Evolutionary conservation across 2,888 invertebrate genomes (phyloP).

Genomic region (Osedax frankpressi): DNA sequence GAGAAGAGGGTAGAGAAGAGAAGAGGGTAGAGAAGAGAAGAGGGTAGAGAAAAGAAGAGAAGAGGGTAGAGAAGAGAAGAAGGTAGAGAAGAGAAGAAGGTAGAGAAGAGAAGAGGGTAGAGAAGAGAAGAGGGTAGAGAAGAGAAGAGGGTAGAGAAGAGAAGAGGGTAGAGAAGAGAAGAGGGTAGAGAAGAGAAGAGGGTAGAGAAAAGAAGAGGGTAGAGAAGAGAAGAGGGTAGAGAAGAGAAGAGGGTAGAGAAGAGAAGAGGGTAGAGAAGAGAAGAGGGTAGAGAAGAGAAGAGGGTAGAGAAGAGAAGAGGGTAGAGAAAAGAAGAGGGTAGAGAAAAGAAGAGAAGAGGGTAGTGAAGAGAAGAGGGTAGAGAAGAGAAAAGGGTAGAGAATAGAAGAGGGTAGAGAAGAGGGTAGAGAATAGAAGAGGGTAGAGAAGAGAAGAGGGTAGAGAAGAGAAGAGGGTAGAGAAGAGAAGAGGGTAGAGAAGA

Average conservation of each 20-base stretch:
- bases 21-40: background rate
- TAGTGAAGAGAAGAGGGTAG: background rate
- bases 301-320: too few species aligned
- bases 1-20: background rate
- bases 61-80: background rate
- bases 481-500: too few species aligned
- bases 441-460: too few species aligned
- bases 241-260: background rate
- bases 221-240: background rate
- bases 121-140: background rate
- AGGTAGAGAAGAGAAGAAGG: background rate
- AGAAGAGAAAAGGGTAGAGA: too few species aligned
- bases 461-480: too few species aligned
- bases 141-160: background rate
- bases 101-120: background rate
- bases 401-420: too few species aligned
- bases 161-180: background rate
- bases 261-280: too few species aligned
- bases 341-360: background rate
- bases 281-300: too few species aligned
- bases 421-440: too few species aligned
- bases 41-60: background rate
- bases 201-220: background rate
- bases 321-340: background rate
- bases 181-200: background rate